These are phyloP conservation scores for Gisinianus flammeolus DNA, from an alignment of 2,888 invertebrate genomes.

Conservation along the genomic window DNA sequence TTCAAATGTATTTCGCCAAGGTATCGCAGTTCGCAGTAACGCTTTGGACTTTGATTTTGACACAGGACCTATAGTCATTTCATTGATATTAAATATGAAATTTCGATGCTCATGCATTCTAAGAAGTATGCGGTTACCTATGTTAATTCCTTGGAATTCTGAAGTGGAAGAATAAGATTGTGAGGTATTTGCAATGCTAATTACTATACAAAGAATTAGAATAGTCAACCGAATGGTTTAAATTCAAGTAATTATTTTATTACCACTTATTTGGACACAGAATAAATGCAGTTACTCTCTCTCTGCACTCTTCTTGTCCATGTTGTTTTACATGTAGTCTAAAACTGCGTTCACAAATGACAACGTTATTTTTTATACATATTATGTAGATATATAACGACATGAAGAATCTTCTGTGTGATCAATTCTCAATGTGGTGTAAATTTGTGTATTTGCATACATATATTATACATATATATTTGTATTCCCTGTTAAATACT, in stretches of 20 bases:
- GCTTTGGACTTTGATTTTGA: no score
- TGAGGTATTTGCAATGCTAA: no score
- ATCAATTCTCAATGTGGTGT: background rate
- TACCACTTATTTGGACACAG: constrained; percentile 17
- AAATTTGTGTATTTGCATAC: background rate
- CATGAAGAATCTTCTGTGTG: background rate
- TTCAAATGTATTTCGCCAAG: no score
- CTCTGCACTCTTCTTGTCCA: background rate
- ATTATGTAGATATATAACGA: background rate
- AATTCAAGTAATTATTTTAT: constrained; percentile 10
- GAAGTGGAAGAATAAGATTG: no score
- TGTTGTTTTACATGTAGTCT: background rate
- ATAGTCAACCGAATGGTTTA: no score
- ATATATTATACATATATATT: background rate
- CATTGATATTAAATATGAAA: no score
- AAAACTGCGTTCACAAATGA: background rate
- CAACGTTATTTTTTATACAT: background rate
- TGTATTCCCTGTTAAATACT: background rate
- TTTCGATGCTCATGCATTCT: no score
- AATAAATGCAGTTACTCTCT: constrained; percentile 6
- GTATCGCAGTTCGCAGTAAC: no score
- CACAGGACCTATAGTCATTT: no score
- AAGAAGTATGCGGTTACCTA: no score
- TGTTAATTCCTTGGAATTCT: no score
- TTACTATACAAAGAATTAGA: no score